Conservation (phyloP, 2,888 invertebrate species). For the Sipha maydis region DNA sequence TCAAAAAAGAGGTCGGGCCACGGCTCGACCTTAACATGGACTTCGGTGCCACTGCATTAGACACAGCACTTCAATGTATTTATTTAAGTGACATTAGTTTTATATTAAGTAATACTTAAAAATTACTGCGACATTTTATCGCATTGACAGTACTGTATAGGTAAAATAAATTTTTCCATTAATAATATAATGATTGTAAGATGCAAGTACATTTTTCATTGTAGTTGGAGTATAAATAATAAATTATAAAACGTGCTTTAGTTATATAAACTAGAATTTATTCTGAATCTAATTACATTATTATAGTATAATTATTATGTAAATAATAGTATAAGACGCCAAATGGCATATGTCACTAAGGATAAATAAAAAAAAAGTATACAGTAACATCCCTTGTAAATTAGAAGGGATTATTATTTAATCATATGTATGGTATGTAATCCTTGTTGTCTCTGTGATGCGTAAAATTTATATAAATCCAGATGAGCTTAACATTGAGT, state of each 20-base stretch:
- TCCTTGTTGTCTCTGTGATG: constrained; percentile 29
- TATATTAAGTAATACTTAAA: too few species aligned
- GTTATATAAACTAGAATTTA: background rate
- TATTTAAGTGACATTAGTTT: too few species aligned
- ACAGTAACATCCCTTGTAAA: constrained; percentile 40
- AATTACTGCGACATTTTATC: too few species aligned
- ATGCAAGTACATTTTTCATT: background rate
- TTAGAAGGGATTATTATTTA: constrained; percentile 50
- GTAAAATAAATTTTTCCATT: too few species aligned
- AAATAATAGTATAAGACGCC: constrained; percentile 8
- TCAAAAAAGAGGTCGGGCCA: too few species aligned
- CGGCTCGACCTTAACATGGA: too few species aligned
- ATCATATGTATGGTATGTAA: constrained; percentile 26
- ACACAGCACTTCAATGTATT: too few species aligned
- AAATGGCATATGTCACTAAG: background rate
- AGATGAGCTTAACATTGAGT: constrained; percentile 15
- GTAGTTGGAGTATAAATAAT: background rate
- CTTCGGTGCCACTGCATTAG: too few species aligned
- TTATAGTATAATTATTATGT: constrained; percentile 34
- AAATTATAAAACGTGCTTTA: background rate
- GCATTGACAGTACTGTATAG: too few species aligned
- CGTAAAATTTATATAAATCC: constrained; percentile 50
- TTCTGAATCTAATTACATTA: constrained; percentile 40
- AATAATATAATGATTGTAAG: background rate
- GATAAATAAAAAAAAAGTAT: constrained; percentile 14